These are phyloP conservation scores for Chionodraco myersi DNA, from an alignment of 2,113 vertebrate species.

Conservation along the genomic window DNA sequence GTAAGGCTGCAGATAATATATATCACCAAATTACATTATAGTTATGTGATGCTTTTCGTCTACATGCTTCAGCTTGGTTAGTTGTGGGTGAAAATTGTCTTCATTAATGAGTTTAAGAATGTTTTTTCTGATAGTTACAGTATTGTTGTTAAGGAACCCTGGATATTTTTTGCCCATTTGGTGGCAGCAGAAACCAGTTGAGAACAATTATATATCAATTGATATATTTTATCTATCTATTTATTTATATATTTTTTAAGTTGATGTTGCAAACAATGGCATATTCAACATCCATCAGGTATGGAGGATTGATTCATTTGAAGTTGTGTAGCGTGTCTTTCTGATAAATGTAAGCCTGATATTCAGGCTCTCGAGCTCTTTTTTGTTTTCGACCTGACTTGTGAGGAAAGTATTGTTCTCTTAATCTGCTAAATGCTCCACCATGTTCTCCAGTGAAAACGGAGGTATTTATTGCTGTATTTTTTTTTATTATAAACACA, in stretches of 20 bases:
- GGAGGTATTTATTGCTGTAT: neutral
- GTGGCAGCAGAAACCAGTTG: neutral
- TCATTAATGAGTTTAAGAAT: neutral
- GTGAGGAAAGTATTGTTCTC: neutral
- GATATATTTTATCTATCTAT: too few species aligned
- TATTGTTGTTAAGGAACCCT: neutral
- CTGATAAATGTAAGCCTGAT: neutral
- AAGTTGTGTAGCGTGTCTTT: neutral
- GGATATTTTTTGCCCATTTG: neutral
- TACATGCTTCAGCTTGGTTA: constrained; percentile 6
- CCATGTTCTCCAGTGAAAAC: too few species aligned
- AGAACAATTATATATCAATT: neutral
- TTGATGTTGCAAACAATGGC: neutral
- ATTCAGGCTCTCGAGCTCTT: neutral
- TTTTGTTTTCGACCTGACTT: neutral
- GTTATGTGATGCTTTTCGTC: constrained; percentile 16
- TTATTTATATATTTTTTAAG: neutral
- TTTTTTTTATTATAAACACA: neutral
- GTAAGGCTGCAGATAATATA: constrained; percentile 40
- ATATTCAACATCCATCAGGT: neutral
- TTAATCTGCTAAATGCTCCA: neutral
- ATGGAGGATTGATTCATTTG: neutral
- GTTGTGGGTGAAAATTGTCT: neutral
- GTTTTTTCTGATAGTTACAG: neutral
- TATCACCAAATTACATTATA: constrained; percentile 33